These are phyloP conservation scores for Siniperca obscura DNA, from an alignment of 2,797 vertebrate species.

Conservation along the genomic window DNA sequence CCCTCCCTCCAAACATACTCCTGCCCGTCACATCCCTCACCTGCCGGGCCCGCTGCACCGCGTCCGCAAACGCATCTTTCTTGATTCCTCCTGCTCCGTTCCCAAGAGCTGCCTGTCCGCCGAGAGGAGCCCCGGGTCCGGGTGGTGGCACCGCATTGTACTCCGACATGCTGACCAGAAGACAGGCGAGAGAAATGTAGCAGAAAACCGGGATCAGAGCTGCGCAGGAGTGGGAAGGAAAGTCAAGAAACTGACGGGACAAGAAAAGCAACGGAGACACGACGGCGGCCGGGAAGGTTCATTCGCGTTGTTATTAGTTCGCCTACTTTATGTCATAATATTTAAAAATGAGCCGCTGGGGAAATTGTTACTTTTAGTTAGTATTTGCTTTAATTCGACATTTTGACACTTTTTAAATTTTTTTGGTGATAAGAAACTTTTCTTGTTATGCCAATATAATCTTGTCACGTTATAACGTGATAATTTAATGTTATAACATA, in stretches of 20 bases:
- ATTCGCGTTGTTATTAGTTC: background rate
- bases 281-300: slow-evolving; percentile 55
- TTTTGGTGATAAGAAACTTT: too few relatives aligned
- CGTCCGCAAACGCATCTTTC: slow-evolving; percentile 93
- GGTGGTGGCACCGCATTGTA: slow-evolving; percentile 85
- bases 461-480: too few relatives aligned
- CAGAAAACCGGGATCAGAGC: slow-evolving; percentile 35
- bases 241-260: slow-evolving; percentile 54
- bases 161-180: slow-evolving; percentile 82
- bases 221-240: slow-evolving; percentile 77
- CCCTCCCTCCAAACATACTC: slow-evolving; percentile 2
- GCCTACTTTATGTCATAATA: background rate
- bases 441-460: too few relatives aligned
- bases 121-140: slow-evolving; percentile 72
- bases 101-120: slow-evolving; percentile 81
- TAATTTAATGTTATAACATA: too few relatives aligned
- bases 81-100: slow-evolving; percentile 84
- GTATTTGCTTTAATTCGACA: too few relatives aligned
- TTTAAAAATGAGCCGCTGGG: too few relatives aligned
- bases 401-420: too few relatives aligned
- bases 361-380: too few relatives aligned
- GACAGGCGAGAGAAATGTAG: slow-evolving; percentile 37
- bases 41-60: slow-evolving; percentile 92
- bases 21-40: slow-evolving; percentile 72
- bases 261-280: slow-evolving; percentile 25